Evolutionary conservation across 2,113 vertebrate species (phyloP).

Genomic region (Fregata magnificens): DNA sequence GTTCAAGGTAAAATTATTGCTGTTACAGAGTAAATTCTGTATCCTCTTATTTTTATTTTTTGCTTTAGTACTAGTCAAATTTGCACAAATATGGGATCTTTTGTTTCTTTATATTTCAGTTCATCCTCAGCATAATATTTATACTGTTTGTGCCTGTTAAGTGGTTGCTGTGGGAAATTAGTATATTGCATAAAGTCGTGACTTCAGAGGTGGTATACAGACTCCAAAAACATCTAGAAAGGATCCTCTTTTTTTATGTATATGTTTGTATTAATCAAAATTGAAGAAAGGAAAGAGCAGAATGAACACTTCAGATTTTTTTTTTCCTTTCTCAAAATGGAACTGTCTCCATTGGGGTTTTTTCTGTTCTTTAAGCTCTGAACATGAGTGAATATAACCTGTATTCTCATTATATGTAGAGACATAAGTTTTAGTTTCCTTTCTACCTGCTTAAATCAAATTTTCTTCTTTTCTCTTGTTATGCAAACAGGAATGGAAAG

Average conservation of each 20-base stretch:
- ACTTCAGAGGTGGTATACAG: not conserved
- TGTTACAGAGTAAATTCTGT: not conserved
- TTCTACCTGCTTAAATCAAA: not conserved
- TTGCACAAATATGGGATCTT: not conserved
- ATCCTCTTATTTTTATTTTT: not conserved
- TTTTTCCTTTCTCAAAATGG: not conserved
- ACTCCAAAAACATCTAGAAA: not conserved
- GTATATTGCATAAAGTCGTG: not conserved
- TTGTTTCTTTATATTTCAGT: not conserved
- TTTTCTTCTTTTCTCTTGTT: not conserved
- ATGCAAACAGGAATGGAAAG: not conserved
- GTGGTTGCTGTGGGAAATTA: not conserved
- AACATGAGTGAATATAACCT: not conserved
- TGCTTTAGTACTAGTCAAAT: not conserved
- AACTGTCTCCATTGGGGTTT: not conserved
- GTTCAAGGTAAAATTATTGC: not conserved
- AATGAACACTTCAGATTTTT: not conserved
- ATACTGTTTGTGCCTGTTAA: not conserved
- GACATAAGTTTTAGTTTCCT: not conserved
- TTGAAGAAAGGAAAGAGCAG: not conserved
- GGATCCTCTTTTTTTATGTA: not conserved
- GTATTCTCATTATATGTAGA: not conserved
- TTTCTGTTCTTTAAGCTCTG: not conserved
- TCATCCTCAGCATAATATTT: not conserved
- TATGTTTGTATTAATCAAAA: not conserved